phyloP scores from a whole-genome alignment of 2,797 vertebrate genomes.

The Spondyliosoma cantharus region DNA sequence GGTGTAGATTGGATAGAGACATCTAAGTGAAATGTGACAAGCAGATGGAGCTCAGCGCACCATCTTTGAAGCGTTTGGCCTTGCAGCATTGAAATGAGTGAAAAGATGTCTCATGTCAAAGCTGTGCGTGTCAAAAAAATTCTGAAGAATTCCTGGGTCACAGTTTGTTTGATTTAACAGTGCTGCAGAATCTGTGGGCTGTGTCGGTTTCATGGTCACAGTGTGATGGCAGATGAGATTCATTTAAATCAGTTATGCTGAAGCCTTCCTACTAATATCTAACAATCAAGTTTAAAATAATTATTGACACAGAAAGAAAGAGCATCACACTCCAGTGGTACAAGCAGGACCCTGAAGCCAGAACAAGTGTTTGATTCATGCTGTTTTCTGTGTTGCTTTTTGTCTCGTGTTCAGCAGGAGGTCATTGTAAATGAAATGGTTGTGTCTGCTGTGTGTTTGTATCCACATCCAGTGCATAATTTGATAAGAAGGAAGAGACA shows the following conservation, averaged over 20 bases:
- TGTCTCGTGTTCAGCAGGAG: not conserved
- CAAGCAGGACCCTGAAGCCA: not conserved
- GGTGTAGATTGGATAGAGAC: conserved; percentile 15
- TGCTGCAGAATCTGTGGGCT: conserved; percentile 1
- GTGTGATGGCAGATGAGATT: conserved; percentile 2
- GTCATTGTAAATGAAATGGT: not conserved
- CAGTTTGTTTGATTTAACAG: conserved; percentile 29
- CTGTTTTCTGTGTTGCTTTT: not conserved
- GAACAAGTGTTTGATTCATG: conserved; percentile 9
- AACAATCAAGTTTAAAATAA: not conserved
- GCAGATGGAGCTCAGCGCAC: conserved; percentile 26
- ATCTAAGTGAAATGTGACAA: conserved; percentile 22
- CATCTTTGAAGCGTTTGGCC: conserved; percentile 19
- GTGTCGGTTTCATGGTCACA: conserved; percentile 2
- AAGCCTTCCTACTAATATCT: conserved; percentile 1
- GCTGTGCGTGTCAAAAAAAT: not conserved
- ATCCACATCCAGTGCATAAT: not conserved
- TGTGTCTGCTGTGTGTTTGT: not conserved
- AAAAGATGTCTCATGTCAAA: conserved; percentile 24
- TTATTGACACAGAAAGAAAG: not conserved
- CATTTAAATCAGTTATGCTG: not conserved
- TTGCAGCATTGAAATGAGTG: conserved; percentile 24
- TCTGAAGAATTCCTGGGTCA: not conserved
- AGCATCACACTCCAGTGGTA: conserved; percentile 3
- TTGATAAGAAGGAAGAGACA: not conserved